Evolutionary conservation across 2,888 invertebrate genomes (phyloP).

Genomic region (Hypena proboscidalis): DNA sequence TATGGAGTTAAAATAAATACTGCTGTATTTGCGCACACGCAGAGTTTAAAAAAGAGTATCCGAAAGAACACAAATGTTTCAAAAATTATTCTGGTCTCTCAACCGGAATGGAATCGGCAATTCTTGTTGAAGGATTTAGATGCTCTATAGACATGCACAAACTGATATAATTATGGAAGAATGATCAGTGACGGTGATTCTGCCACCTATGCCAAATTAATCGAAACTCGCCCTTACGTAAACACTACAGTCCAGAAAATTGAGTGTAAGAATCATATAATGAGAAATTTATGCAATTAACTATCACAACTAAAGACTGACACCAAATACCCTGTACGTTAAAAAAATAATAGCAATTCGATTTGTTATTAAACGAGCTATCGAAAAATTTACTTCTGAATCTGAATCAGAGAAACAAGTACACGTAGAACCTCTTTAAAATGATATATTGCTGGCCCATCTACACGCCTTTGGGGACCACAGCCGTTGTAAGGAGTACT

Average conservation of each 20-base stretch:
- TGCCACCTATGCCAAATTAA: slow-evolving; percentile 16
- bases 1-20: slow-evolving; percentile 30
- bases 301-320: neutral
- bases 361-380: neutral
- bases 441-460: neutral
- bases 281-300: slow-evolving; percentile 4
- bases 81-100: no score
- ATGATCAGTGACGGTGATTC: slow-evolving; percentile 23
- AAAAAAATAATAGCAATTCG: neutral
- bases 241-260: slow-evolving; percentile 13
- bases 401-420: slow-evolving; percentile 7
- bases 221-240: slow-evolving; percentile 12
- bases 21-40: slow-evolving; percentile 29
- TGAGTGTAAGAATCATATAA: slow-evolving; percentile 1
- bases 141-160: slow-evolving; percentile 2
- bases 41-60: neutral
- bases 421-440: slow-evolving; percentile 1
- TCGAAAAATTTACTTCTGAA: slow-evolving; percentile 7
- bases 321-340: neutral
- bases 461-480: neutral
- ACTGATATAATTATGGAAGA: slow-evolving; percentile 19
- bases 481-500: no score
- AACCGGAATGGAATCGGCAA: slow-evolving; percentile 15
- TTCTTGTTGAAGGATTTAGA: slow-evolving; percentile 9
- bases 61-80: slow-evolving; percentile 16